Conservation (phyloP, 1,140 invertebrate species). For the Idris sp. region DNA sequence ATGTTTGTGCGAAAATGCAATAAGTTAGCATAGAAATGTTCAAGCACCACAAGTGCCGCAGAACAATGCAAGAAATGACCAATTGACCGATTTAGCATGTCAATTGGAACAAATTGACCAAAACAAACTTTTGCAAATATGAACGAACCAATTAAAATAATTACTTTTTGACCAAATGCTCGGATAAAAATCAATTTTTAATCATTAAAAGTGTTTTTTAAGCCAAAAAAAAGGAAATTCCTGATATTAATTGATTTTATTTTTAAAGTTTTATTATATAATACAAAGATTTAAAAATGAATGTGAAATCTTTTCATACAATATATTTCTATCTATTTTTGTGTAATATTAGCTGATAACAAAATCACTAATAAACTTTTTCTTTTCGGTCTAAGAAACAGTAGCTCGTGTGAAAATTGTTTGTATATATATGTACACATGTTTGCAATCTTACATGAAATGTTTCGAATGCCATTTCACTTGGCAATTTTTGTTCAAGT, state of each 20-base stretch:
- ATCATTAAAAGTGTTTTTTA: no score
- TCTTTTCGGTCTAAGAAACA: conserved; percentile 28
- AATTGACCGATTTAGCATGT: conserved; percentile 54
- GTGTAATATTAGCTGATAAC: no score
- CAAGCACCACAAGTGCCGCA: conserved; percentile 21
- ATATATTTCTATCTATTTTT: no score
- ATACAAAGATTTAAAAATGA: no score
- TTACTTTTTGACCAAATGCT: conserved; percentile 7
- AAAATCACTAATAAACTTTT: conserved; percentile 18
- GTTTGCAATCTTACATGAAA: conserved; percentile 19
- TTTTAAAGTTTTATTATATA: no score
- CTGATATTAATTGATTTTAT: no score
- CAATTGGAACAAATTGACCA: conserved; percentile 51
- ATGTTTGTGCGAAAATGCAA: conserved; percentile 9
- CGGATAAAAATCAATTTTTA: no score
- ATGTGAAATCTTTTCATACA: no score
- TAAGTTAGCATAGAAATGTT: conserved; percentile 15
- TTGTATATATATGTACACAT: conserved; percentile 22
- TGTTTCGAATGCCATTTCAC: conserved; percentile 10
- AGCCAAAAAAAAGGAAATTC: neutral
- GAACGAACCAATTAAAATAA: conserved; percentile 14
- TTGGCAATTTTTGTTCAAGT: neutral
- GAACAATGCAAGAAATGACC: conserved; percentile 46
- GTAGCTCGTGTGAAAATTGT: conserved; percentile 31
- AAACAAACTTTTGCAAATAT: conserved; percentile 30